A percentile compares a stretch with the other conserved stretches of the same genome.
These are phyloP conservation scores for Anguilla marmorata DNA, from an alignment of 2,797 vertebrate species.

Conservation along the genomic window DNA sequence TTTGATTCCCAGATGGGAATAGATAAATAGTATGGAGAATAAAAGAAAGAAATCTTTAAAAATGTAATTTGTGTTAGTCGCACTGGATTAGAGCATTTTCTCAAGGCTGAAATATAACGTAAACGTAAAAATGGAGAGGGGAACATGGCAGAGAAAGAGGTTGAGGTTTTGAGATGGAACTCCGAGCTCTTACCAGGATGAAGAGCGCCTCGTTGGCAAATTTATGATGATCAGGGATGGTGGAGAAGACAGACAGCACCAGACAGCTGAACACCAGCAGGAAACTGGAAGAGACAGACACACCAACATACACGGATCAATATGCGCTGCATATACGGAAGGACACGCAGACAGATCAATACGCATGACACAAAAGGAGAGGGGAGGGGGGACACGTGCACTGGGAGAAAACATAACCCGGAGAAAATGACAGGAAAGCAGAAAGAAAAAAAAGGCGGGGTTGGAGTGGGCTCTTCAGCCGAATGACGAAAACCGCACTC, in stretches of 20 bases:
- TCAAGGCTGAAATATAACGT: not conserved
- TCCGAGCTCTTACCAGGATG: conserved; percentile 83
- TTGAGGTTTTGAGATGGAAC: not conserved
- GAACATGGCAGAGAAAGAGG: not conserved
- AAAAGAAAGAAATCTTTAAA: not conserved
- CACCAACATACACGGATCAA: conserved; percentile 27
- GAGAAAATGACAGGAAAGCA: not conserved
- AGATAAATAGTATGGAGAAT: not conserved
- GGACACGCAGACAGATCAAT: not conserved
- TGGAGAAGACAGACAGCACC: conserved; percentile 98
- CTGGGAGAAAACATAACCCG: conserved; percentile 19
- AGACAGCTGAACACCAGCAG: conserved; percentile 97
- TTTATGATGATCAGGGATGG: conserved; percentile 91
- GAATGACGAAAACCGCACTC: not conserved
- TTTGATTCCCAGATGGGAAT: too few species aligned
- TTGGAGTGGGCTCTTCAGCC: not conserved
- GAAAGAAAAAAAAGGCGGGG: not conserved
- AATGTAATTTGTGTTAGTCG: too few species aligned
- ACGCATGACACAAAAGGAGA: not conserved
- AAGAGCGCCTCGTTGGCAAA: conserved; percentile 92
- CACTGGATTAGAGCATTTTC: not conserved
- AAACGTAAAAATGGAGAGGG: not conserved
- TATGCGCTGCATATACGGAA: not conserved
- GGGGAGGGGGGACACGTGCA: not conserved
- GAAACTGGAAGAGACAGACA: conserved; percentile 80